phyloP scores from a whole-genome alignment of 1,140 invertebrate species.

The Drosophila burlai region DNA sequence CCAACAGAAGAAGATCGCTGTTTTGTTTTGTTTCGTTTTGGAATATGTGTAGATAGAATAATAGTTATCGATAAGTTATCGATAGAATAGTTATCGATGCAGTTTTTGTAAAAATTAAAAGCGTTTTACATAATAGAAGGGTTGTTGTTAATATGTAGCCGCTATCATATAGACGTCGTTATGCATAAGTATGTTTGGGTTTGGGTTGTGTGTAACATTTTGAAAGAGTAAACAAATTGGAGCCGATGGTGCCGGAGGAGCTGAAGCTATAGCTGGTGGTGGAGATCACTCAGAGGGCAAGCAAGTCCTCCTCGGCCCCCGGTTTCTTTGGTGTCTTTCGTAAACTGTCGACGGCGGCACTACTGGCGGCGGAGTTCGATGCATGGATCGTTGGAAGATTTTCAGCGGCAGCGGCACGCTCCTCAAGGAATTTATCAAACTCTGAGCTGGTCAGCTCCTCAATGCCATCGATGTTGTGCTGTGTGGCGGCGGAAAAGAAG shows the following conservation, averaged over 20 bases:
- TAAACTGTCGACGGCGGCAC: conserved; percentile 68
- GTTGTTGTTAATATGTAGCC: conserved; percentile 51
- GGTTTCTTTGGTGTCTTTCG: conserved; percentile 81
- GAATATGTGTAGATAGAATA: conserved; percentile 54
- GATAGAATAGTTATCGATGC: conserved; percentile 74
- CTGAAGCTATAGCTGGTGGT: not conserved
- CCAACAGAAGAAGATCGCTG: conserved; percentile 65
- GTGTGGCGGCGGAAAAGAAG: conserved; percentile 5
- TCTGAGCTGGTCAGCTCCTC: conserved; percentile 94
- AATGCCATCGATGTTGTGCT: conserved; percentile 83
- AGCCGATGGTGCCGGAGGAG: conserved; percentile 30
- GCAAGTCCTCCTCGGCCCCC: conserved; percentile 74
- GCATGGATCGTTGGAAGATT: conserved; percentile 86
- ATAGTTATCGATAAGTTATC: too few relatives aligned
- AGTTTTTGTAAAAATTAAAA: conserved; percentile 52
- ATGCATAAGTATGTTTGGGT: conserved; percentile 69
- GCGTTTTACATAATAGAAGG: conserved; percentile 59
- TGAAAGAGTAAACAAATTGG: conserved; percentile 75
- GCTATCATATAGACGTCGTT: conserved; percentile 64
- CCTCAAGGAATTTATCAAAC: conserved; percentile 96
- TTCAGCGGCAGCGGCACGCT: conserved; percentile 94
- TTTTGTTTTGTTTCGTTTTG: conserved; percentile 55
- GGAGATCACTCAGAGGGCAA: conserved; percentile 74
- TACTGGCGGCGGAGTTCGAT: conserved; percentile 67
- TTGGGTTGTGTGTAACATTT: conserved; percentile 70